These are phyloP conservation scores for Lasioglossum zephyrum DNA, from an alignment of 2,888 invertebrate species.

Conservation along the genomic window DNA sequence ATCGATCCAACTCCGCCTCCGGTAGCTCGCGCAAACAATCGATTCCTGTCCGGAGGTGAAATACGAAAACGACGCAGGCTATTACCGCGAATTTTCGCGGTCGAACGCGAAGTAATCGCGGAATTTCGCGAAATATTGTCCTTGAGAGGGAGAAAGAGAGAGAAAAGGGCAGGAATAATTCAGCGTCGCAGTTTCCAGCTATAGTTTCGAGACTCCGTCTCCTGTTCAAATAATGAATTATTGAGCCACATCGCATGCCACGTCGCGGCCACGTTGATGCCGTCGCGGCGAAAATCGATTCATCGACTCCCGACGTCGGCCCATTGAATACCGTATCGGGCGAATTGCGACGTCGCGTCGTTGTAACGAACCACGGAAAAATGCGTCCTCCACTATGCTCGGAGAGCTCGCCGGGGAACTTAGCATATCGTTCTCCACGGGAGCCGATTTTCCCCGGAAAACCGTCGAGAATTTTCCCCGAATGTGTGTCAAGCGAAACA, in stretches of 20 bases:
- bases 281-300: constrained; percentile 52
- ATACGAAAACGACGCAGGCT: not conserved
- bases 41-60: not conserved
- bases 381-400: not conserved
- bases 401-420: not conserved
- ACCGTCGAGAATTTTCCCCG: not conserved
- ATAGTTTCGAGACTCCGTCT: constrained; percentile 36
- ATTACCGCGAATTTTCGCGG: not conserved
- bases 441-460: not conserved
- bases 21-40: not conserved
- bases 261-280: constrained; percentile 38
- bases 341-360: constrained; percentile 42
- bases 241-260: constrained; percentile 50
- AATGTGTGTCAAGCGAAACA: not conserved
- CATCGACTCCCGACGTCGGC: constrained; percentile 47
- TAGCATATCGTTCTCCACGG: not conserved
- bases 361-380: constrained; percentile 33
- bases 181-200: not conserved
- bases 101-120: not conserved
- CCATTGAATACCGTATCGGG: constrained; percentile 51
- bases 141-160: not conserved
- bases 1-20: not conserved
- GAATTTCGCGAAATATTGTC: not conserved
- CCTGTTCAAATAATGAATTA: constrained; percentile 53
- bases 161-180: not conserved